Percentiles rank a stretch among this genome's conserved stretches.
Evolutionary conservation across 2,113 vertebrate genomes (phyloP).

Genomic region (Psammodynastes pulverulentus): DNA sequence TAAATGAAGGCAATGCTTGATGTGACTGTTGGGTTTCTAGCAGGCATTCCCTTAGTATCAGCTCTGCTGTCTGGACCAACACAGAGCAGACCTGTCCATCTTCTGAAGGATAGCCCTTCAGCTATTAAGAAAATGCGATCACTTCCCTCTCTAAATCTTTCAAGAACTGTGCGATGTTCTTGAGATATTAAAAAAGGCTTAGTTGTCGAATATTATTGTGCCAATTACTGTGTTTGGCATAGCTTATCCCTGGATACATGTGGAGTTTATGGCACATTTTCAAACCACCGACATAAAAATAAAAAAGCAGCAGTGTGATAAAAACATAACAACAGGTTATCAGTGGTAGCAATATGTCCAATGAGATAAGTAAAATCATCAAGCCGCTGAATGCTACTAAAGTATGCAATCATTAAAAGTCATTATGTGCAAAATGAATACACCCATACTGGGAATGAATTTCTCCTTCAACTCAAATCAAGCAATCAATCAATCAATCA

Average conservation of each 20-base stretch:
- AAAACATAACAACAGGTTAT: not conserved
- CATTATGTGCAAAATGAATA: not conserved
- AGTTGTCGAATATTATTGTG: not conserved
- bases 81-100: not conserved
- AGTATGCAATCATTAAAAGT: not conserved
- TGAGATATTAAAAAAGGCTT: not conserved
- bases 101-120: not conserved
- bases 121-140: not conserved
- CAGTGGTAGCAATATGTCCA: not conserved
- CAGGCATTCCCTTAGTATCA: not conserved
- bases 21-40: not conserved
- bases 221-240: not conserved
- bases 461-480: not conserved
- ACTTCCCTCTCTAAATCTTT: not conserved
- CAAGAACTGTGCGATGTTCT: not conserved
- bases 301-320: not conserved
- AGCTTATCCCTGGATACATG: not conserved
- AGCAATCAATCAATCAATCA: not conserved
- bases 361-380: not conserved
- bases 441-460: not conserved
- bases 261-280: not conserved
- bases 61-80: not conserved
- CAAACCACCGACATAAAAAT: not conserved
- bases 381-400: not conserved
- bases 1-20: not conserved